Evolutionary conservation across 2,888 invertebrate species (phyloP).

Genomic region (Coelopa pilipes): DNA sequence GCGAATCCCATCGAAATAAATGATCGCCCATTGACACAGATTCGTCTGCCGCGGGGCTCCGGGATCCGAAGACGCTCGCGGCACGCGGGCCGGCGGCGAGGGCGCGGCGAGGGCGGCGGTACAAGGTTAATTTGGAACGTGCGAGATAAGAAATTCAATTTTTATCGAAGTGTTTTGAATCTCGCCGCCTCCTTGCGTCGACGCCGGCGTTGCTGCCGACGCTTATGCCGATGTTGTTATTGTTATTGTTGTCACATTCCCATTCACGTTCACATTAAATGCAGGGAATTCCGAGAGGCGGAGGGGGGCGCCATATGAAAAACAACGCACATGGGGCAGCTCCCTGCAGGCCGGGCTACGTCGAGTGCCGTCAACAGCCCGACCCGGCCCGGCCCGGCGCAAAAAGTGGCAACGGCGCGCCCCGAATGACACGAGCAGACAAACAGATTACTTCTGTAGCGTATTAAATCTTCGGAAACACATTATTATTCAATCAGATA

Average conservation of each 20-base stretch:
- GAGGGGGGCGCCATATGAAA: no score
- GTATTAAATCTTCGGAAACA: conserved; percentile 58
- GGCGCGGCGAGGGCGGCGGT: not conserved
- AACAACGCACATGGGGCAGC: no score
- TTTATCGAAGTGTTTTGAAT: not conserved
- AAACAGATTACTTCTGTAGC: conserved; percentile 37
- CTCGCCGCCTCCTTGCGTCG: not conserved
- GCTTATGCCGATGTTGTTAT: no score
- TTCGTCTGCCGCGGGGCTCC: no score
- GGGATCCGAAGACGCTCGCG: no score
- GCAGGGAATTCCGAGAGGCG: not conserved
- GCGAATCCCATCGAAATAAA: no score
- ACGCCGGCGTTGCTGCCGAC: not conserved
- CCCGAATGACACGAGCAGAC: not conserved
- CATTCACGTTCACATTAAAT: no score
- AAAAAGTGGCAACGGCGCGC: not conserved
- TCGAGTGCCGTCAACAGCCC: conserved; percentile 9
- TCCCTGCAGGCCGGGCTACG: not conserved
- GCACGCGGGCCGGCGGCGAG: not conserved
- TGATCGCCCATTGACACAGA: no score
- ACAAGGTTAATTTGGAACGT: conserved; percentile 40
- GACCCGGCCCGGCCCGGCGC: no score
- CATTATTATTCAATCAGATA: conserved; percentile 62
- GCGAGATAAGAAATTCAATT: conserved; percentile 42
- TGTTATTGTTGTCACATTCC: no score